Conservation (phyloP, 1,140 invertebrate species). For the Lasioglossum baleicum region DNA sequence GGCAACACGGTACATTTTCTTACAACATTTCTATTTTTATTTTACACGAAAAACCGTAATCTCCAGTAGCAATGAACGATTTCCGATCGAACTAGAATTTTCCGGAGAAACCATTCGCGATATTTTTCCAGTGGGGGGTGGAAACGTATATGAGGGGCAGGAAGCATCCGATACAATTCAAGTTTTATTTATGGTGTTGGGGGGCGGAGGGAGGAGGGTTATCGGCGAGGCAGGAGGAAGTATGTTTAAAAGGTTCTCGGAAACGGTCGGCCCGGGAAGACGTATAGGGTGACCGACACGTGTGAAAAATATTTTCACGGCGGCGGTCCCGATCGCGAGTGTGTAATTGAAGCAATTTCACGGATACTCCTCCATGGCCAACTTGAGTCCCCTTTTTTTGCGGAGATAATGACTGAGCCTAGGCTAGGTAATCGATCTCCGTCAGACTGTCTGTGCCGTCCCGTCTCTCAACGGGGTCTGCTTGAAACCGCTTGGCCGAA, state of each 20-base stretch:
- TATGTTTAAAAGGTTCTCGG: not conserved
- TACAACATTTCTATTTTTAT: too few relatives aligned
- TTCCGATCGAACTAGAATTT: too few relatives aligned
- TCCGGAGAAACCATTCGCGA: too few relatives aligned
- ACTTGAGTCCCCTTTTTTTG: constrained; percentile 44
- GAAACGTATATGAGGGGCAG: too few relatives aligned
- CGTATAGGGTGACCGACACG: not conserved
- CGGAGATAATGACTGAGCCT: constrained; percentile 59
- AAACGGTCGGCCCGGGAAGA: not conserved
- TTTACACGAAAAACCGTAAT: too few relatives aligned
- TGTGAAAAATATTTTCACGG: constrained; percentile 24
- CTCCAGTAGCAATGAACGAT: too few relatives aligned
- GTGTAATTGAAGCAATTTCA: constrained; percentile 60
- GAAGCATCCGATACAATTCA: too few relatives aligned
- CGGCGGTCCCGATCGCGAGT: not conserved
- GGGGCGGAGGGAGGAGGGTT: too few relatives aligned
- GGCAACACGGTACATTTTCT: too few relatives aligned
- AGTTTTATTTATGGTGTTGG: too few relatives aligned
- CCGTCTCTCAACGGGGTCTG: constrained; percentile 52
- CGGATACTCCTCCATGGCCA: constrained; percentile 17
- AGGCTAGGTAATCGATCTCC: constrained; percentile 62
- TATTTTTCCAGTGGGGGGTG: too few relatives aligned
- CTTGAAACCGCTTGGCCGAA: constrained; percentile 35
- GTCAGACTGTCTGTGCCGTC: constrained; percentile 51
- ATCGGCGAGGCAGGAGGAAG: not conserved